Evolutionary conservation across 2,113 vertebrate species (phyloP).

Genomic region (Elanoides forficatus): DNA sequence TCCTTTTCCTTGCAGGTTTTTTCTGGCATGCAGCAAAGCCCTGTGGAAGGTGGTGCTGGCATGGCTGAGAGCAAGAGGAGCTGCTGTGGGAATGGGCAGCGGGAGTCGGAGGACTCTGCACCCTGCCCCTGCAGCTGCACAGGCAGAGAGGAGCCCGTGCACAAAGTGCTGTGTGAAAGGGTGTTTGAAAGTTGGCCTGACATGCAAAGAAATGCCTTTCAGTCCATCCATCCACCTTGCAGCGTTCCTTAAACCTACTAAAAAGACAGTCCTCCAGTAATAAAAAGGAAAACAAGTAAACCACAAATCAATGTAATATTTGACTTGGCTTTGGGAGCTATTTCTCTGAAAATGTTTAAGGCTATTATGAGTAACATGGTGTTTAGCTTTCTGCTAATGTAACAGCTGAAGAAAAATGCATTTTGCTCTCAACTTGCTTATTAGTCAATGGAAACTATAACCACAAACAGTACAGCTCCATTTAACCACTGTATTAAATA

Average conservation of each 20-base stretch:
- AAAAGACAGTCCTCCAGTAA: neutral
- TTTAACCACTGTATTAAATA: constrained; percentile 69
- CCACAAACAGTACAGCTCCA: constrained; percentile 46
- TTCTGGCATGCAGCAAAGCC: neutral
- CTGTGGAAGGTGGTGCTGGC: neutral
- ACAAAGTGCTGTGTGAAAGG: neutral
- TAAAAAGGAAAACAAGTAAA: constrained; percentile 33
- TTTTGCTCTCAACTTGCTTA: constrained; percentile 35
- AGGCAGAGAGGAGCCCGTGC: neutral
- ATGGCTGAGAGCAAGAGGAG: rapidly evolving
- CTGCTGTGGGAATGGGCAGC: neutral
- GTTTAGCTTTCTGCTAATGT: constrained; percentile 33
- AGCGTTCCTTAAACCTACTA: neutral
- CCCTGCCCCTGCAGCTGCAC: neutral
- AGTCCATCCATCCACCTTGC: neutral
- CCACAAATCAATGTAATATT: constrained; percentile 45
- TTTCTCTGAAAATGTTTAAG: constrained; percentile 42
- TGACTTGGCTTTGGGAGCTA: constrained; percentile 7
- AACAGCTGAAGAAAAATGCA: constrained; percentile 28
- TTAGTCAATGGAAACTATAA: constrained; percentile 60
- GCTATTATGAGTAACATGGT: neutral
- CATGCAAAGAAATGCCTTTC: neutral
- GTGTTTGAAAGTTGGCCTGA: neutral
- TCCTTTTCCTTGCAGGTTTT: neutral
- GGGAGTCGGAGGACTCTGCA: neutral